Conservation (phyloP, 2,888 invertebrate genomes). For the Rotaria macrura region DNA sequence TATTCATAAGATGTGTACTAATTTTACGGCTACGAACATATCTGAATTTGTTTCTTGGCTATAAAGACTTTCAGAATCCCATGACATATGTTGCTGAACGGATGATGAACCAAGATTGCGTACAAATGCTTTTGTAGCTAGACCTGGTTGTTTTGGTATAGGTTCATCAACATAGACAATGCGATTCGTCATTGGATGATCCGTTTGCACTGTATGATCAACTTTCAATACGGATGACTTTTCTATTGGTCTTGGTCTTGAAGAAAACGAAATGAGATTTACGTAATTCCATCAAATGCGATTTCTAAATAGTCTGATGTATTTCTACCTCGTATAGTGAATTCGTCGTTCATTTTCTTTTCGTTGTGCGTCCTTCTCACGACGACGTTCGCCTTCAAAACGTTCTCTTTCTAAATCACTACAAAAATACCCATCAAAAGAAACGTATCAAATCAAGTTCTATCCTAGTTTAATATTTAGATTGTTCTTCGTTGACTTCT, state of each 20-base stretch:
- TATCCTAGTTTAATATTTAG: neutral
- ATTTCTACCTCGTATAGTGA: neutral
- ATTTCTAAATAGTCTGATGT: neutral
- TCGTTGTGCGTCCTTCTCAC: neutral
- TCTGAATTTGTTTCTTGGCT: neutral
- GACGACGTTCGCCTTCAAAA: neutral
- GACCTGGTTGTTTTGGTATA: neutral
- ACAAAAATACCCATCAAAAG: neutral
- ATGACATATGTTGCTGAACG: neutral
- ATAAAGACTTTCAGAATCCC: constrained; percentile 13
- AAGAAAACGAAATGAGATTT: neutral
- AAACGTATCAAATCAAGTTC: too few relatives aligned
- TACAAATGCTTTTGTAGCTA: neutral
- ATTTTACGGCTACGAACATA: neutral
- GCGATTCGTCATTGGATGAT: neutral
- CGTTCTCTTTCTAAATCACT: neutral
- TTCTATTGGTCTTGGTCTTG: neutral
- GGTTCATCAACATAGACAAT: neutral
- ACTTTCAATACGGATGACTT: neutral
- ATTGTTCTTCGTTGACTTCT: neutral
- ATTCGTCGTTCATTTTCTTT: neutral
- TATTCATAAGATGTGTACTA: too few relatives aligned
- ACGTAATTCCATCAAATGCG: neutral
- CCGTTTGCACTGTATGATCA: neutral
- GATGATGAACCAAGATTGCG: constrained; percentile 18